Evolutionary conservation across 2,113 vertebrate species (phyloP).

Genomic region (Tautogolabrus adspersus): DNA sequence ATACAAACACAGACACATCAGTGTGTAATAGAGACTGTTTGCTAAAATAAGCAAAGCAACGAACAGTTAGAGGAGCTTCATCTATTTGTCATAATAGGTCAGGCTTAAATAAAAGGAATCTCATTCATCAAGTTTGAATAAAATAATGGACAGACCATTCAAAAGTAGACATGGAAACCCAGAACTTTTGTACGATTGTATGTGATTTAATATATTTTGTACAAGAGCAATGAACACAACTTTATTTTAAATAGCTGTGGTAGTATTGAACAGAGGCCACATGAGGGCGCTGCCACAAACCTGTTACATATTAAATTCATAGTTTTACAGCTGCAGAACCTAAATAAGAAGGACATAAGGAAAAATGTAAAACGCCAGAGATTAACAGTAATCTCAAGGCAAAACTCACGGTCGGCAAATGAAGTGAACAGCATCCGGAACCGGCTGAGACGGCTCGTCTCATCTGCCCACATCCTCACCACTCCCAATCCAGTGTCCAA

Average conservation of each 20-base stretch:
- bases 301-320: constrained; percentile 1
- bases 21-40: not conserved
- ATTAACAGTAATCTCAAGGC: not conserved
- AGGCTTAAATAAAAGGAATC: too few relatives aligned
- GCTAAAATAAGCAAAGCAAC: not conserved
- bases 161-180: not conserved
- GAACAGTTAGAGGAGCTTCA: not conserved
- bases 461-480: constrained; percentile 97
- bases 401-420: constrained; percentile 93
- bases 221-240: not conserved
- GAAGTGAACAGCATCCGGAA: constrained; percentile 96
- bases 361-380: not conserved
- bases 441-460: constrained; percentile 91
- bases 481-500: constrained; percentile 91
- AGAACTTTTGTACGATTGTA: not conserved
- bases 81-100: too few relatives aligned
- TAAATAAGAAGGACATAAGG: not conserved
- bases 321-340: not conserved
- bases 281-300: constrained; percentile 9
- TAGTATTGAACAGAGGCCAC: constrained; percentile 7
- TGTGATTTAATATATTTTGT: not conserved
- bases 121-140: too few relatives aligned
- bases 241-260: too few relatives aligned
- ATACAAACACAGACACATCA: constrained; percentile 38
- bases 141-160: not conserved